A percentile compares a stretch with the other conserved stretches of the same genome.
These are phyloP conservation scores for Mystacornis crossleyi DNA, from an alignment of 2,113 vertebrate genomes.

Conservation along the genomic window DNA sequence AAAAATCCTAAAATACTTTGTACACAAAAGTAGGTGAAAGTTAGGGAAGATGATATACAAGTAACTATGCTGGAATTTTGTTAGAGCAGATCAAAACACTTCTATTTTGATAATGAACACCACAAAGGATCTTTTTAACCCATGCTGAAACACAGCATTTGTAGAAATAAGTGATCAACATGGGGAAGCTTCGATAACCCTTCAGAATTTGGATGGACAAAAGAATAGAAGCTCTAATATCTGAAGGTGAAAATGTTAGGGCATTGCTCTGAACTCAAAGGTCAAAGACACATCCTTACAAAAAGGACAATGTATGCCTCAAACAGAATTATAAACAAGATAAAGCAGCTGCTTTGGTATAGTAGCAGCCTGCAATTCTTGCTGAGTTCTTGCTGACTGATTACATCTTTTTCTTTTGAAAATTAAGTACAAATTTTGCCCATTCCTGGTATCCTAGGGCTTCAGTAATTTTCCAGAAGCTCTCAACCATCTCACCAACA, in stretches of 20 bases:
- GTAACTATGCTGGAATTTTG: not conserved
- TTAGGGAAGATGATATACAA: not conserved
- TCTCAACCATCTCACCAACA: not conserved
- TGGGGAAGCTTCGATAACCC: accelerated
- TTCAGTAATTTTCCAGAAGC: not conserved
- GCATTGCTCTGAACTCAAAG: not conserved
- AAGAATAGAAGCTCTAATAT: not conserved
- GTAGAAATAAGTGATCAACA: not conserved
- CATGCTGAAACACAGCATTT: not conserved
- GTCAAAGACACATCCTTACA: not conserved
- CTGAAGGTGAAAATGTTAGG: not conserved
- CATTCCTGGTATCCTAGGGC: not conserved
- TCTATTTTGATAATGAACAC: not conserved
- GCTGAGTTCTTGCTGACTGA: not conserved
- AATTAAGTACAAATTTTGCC: not conserved
- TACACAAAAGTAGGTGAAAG: not conserved
- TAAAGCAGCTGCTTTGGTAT: not conserved
- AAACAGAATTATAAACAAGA: not conserved
- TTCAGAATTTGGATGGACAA: not conserved
- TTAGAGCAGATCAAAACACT: not conserved
- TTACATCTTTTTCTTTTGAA: not conserved
- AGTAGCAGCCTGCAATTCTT: not conserved
- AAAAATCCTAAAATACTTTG: not conserved
- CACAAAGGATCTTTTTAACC: not conserved
- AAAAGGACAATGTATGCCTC: not conserved